A percentile compares a stretch with the other conserved stretches of the same genome.
phyloP scores from a whole-genome alignment of 2,888 invertebrate genomes.

The Spialia ferax region DNA sequence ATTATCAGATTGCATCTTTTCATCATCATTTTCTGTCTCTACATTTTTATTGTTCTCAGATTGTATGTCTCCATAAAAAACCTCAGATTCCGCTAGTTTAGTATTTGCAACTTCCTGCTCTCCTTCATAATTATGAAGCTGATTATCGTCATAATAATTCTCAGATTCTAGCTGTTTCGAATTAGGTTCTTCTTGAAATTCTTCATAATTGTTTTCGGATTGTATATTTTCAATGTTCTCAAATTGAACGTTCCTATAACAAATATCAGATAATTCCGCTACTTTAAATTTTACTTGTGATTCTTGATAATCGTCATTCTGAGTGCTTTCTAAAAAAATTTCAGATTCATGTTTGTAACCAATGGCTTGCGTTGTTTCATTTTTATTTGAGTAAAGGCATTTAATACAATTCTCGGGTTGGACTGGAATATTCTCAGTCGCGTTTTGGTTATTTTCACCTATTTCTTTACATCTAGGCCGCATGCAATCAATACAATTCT shows the following conservation, averaged over 20 bases:
- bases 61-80: neutral
- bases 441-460: neutral
- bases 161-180: neutral
- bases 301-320: neutral
- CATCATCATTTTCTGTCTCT: neutral
- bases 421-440: neutral
- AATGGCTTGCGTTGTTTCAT: neutral
- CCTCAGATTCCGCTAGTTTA: neutral
- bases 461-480: neutral
- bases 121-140: neutral
- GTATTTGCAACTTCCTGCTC: neutral
- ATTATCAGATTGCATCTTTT: neutral
- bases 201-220: neutral
- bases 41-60: neutral
- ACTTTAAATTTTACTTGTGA: neutral
- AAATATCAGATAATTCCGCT: neutral
- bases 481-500: neutral
- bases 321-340: neutral
- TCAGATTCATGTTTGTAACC: neutral
- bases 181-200: neutral
- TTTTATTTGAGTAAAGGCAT: neutral
- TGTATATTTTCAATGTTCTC: neutral
- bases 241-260: neutral
- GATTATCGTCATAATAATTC: neutral
- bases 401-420: neutral